Evolutionary conservation across 2,888 invertebrate genomes (phyloP), one percentile per base, ranked within the genome.

Genomic region (Mythimna pallens): DNA sequence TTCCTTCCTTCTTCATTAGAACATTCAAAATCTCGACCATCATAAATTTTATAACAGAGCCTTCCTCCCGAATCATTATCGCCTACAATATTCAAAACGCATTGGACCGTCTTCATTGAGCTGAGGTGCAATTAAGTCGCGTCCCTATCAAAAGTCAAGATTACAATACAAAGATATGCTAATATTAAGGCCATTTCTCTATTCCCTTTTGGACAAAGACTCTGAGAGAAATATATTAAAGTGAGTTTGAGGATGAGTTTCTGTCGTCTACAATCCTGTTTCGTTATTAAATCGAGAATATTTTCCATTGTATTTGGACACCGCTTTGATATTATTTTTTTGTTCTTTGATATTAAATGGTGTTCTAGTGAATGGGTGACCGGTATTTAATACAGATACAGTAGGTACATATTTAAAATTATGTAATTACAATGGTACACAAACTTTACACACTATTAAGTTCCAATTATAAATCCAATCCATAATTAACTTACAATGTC

Each of bases 131-230:
- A 80, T 81, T 75, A 79, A 73, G 54, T 73, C 64, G 14, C 67
- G 74, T 64, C 66, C 58, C 55, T 58, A 79, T 77, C 65, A 74
- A 70, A 65, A 76, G 62, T 76, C 72, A 73, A 65, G 65, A 71
- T 76, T 66, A 76, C 68, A 80, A 76, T 72, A 83, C 84, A 75
- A 83, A 76, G 84, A 78, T 75, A 83, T 86, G 80, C 69, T 71
- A 79, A 86, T 78, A 76, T 65, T 74, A 73, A 70, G 59, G 66
- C 55, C 73, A 81, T 78, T 84, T 74, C 63, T 73, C 72, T 57
- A 69, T 76, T 78, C 72, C 65, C 3, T 70, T 81, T 77, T 66
- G 55, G 61, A 82, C 77, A 84, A 86, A 79, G 73, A 77, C 59
- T 55, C 34, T 50, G 61, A 70, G 63, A 59, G 69, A 58, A 69